Base-by-base conservation (phyloP, 2,113 vertebrate species). In the Uria aalge region DNA sequence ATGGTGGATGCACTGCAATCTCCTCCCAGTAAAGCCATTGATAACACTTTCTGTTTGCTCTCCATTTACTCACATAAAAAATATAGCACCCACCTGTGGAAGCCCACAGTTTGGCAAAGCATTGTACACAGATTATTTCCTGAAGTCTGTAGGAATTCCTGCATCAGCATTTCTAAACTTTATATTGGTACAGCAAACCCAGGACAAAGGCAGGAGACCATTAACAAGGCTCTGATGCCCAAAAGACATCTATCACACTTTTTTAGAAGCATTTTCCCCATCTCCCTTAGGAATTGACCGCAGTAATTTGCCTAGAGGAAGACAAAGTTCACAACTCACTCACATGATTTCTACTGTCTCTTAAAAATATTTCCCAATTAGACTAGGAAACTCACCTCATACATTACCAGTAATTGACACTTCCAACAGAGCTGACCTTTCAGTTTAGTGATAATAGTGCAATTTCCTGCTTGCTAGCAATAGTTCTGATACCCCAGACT, bases 351-450 rank as follows among this genome's bases (percentile, higher is more conserved):
- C 84, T 67, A 22, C 85, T 62, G 76, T 56, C 87, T 95, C 93
- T 91, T 71, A 74, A 89, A 95, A 91, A 80, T 78, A 85, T 76
- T 92, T 66, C 63, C 96, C 97, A 97, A 97, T 98, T 98, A 98
- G 94, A 85, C 64, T 45, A 43, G 92, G 90, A 95, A 85, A 22
- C 16, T 30, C 56, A 78, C 34, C 87, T 78, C 88, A 97, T 95
- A 41, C 52, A 52, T 97, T 94, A 85, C 68, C 60, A 60, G 82
- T 97, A 98, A 97, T 96, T 98, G 97, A 82, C 92, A 95, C 73
- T 88, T 97, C 93, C 97, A 94, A 53, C 92, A 86, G 92, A 77
- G 95, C 62, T 96, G 90, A 81, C 82, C 82, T 96, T 94, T 96
- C 55, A 77, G 50, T 82, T 92, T 73, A 90, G 87, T 59, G 88